Base-by-base conservation (phyloP, 2,113 vertebrate species). In the Tiliqua scincoides region DNA sequence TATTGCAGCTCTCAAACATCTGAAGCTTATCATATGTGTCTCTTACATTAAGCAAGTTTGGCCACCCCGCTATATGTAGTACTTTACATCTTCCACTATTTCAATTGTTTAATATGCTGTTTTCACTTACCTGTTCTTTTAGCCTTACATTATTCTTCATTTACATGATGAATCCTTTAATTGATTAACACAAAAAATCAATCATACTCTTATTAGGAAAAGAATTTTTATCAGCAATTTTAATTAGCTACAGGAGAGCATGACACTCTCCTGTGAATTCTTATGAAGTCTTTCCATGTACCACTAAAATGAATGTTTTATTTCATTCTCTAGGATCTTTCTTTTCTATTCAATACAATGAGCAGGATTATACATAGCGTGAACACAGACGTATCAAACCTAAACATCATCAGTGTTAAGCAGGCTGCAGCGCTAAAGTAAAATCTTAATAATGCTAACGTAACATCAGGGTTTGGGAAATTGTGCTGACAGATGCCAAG, bases 151-250 rank as follows among this genome's bases (percentile, higher is more conserved):
- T 62, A 68, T 79, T 1, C 15, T 86, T 85, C 80, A 15, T 61
- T 89, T 21, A 76, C 27, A 15, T 20, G 40, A 6, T 52, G 15
- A 80, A 2, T 82, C 0, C 1, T 14, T 76, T 35, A 52, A 1
- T 78, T 35, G 43, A 40, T 18, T 21, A 6, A 37, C 32, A 63
- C 84, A 3, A 70, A 76, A 86, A 57, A 20, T 61, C n/a, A 78
- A 3, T 2, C 48, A 20, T 6, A 0, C 3, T 35, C 77, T n/a
- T 61, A 20, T 18, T 20, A 71, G 12, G 87, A 88, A 68, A 2
- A 2, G 18, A 21, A 74, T 74, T 87, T n/a, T 77, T 57, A 82
- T 78, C 73, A 62, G 40, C 4, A 89, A 21, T 21, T 62, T 87
- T 23, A 80, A 52, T 10, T 32, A 11, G 65, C 1, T 81, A 43